Evolutionary conservation across 2,113 vertebrate species (phyloP).

Genomic region (Nymphicus hollandicus): DNA sequence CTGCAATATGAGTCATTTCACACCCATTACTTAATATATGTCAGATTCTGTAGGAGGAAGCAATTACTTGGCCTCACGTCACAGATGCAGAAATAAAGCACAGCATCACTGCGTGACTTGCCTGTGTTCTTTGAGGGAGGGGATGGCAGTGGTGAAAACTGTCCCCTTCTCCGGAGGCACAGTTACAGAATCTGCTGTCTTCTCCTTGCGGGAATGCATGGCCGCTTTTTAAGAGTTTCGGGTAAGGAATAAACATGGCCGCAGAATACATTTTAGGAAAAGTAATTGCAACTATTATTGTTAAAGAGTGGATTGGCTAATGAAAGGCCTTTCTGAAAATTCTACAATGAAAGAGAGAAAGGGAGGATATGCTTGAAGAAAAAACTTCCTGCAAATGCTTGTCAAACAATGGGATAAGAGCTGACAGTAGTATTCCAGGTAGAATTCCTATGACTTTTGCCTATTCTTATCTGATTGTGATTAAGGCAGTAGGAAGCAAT

Average conservation of each 20-base stretch:
- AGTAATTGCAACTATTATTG: not conserved
- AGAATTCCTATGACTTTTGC: not conserved
- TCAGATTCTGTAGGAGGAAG: not conserved
- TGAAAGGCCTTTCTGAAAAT: slow-evolving; percentile 8
- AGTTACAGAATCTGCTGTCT: not conserved
- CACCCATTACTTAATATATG: not conserved
- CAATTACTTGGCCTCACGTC: not conserved
- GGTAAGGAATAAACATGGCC: not conserved
- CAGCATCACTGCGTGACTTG: rapidly evolving
- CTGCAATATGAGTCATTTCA: not conserved
- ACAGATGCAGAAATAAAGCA: not conserved
- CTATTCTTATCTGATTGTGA: not conserved
- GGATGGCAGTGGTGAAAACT: not conserved
- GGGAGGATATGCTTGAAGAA: not conserved
- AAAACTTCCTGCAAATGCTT: not conserved
- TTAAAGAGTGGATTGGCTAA: not conserved
- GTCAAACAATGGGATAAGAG: not conserved
- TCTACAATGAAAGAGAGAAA: not conserved
- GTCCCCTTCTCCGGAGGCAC: not conserved
- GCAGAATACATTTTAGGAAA: not conserved
- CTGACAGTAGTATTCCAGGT: not conserved
- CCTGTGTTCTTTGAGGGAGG: not conserved
- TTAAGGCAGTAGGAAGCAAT: not conserved
- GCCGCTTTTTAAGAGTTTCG: not conserved
- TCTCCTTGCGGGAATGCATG: not conserved